These are phyloP conservation scores for Connochaetes taurinus DNA, from an alignment of 2,113 vertebrate species.

Conservation along the genomic window DNA sequence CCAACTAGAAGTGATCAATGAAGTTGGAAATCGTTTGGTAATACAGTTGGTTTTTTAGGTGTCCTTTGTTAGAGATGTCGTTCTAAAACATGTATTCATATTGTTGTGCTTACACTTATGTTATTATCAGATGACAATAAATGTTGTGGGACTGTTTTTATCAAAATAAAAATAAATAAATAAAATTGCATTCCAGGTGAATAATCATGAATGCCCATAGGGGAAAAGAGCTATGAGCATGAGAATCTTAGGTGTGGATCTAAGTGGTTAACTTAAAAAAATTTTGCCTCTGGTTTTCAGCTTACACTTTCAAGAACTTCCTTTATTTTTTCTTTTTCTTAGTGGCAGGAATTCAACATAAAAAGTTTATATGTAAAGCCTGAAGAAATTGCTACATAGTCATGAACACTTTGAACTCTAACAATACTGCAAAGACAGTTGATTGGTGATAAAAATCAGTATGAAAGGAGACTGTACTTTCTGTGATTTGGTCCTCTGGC, in stretches of 20 bases:
- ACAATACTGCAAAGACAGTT: background rate
- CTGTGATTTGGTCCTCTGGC: background rate
- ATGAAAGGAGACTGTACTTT: background rate
- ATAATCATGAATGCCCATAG: background rate
- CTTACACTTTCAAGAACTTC: background rate
- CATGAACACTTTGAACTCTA: background rate
- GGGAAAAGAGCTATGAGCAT: background rate
- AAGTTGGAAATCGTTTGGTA: background rate
- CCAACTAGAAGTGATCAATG: background rate
- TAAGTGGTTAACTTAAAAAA: background rate
- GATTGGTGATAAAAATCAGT: background rate
- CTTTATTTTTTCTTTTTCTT: background rate
- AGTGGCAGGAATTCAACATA: background rate
- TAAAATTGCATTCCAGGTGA: background rate
- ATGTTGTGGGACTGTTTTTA: background rate
- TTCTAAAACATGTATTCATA: background rate
- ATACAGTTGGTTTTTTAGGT: background rate
- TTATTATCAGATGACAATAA: background rate
- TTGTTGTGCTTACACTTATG: background rate
- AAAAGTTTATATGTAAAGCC: background rate
- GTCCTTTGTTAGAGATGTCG: background rate
- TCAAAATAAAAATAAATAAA: background rate
- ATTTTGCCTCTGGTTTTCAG: background rate
- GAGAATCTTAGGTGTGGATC: background rate
- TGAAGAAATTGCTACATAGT: conserved; percentile 21